Evolutionary conservation across 2,113 vertebrate species (phyloP), one percentile per base, ranked within the genome.

Genomic region (Octodon degus): DNA sequence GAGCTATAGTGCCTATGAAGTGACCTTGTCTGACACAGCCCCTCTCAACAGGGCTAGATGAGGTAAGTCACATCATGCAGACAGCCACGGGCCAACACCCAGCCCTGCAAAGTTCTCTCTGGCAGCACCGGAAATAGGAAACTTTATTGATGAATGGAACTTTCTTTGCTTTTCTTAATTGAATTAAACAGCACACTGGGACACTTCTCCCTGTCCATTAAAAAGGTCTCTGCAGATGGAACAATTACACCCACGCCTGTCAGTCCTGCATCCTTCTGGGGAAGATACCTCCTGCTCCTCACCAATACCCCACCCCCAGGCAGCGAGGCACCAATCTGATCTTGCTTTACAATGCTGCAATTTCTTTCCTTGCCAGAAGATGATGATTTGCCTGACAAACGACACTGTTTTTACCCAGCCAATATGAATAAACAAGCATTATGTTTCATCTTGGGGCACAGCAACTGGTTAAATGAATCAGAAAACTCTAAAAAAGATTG

Each of bases 381-480:
- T 91, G 88, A 13, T 92, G 77, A 98, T 98, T 96, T 95, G 95
- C 94, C 96, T 97, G 97, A 97, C 94, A 96, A 82, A 90, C 63
- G 60, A 95, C 92, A 90, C 65, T 90, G 91, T 96, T 97, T 98
- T 97, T 85, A 91, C 60, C 85, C 37, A 55, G 86, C 87, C 89
- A 84, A 92, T 97, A 96, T 58, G 93, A 98, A 98, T 98, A 98
- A 98, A 97, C 93, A 98, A 97, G 89, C 94, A 96, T 92, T 85
- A 30, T 27, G 86, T 95, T 98, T 97, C 95, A 98, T 98, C 97
- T 94, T 94, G 97, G 91, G 98, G 95, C 97, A 98, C 76, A 3
- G 2, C 96, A 74, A 94, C 97, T 97, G 92, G 97, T 98, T 98
- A 98, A 98, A 98, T 98, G 98, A 98, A 98, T 98, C 98, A 98